A percentile compares a stretch with the other conserved stretches of the same genome.
These are phyloP conservation scores for Tetraneura akinire DNA, from an alignment of 1,140 invertebrate genomes.

Conservation along the genomic window DNA sequence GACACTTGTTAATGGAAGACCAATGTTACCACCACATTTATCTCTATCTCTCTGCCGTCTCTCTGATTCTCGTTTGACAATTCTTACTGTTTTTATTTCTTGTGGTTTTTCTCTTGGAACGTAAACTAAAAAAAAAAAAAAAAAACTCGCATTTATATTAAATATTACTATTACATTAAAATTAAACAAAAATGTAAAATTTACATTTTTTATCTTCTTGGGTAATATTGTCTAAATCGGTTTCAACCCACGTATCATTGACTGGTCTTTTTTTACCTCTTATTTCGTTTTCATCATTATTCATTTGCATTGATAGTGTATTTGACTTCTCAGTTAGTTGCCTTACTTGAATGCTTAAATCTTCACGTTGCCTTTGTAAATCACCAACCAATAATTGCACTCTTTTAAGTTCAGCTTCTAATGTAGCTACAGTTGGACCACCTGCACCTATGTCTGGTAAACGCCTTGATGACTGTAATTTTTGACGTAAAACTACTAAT, in stretches of 20 bases:
- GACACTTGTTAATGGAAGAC: conserved; percentile 59
- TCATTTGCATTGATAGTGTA: conserved; percentile 60
- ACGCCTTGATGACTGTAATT: conserved; percentile 65
- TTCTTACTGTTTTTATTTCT: conserved; percentile 89
- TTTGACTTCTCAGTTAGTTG: conserved; percentile 78
- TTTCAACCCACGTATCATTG: conserved; percentile 77
- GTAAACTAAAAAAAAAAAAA: conserved; percentile 64
- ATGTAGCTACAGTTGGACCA: conserved; percentile 64
- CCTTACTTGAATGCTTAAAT: conserved; percentile 77
- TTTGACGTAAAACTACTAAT: conserved; percentile 78
- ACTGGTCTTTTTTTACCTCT: conserved; percentile 56
- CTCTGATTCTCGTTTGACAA: conserved; percentile 89
- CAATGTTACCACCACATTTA: conserved; percentile 60
- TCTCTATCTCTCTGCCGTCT: conserved; percentile 74
- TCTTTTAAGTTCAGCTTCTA: conserved; percentile 78
- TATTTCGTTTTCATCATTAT: conserved; percentile 58
- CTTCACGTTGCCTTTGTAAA: conserved; percentile 77
- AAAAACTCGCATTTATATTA: neutral
- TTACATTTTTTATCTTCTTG: conserved; percentile 58
- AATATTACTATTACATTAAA: neutral
- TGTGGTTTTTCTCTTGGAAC: conserved; percentile 79
- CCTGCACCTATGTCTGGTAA: conserved; percentile 52
- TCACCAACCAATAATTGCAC: conserved; percentile 84
- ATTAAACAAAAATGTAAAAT: neutral
- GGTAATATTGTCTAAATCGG: conserved; percentile 79